Base-by-base conservation (phyloP, 2,797 vertebrate species). In the Hoplostethus mediterraneus region DNA sequence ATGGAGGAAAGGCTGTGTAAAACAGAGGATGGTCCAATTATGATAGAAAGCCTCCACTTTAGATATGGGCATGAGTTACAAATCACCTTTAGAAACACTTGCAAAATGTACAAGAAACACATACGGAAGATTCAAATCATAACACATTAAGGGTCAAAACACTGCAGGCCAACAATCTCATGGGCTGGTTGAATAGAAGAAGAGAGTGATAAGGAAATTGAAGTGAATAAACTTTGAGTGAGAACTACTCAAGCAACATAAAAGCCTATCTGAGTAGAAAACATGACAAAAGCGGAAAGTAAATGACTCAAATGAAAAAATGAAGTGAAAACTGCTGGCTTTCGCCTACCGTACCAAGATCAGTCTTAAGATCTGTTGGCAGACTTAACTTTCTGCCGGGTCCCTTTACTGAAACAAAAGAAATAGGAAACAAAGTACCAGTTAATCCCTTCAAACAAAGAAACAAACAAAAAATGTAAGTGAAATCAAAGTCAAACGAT, bases 361-460 rank as follows among this genome's bases (percentile, higher is more conserved):
- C 96, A 97, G 96, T 95, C 96, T 99, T 98, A 98, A 98, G 97
- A 98, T 98, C 97, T 97, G 97, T 99, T 94, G 97, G 97, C 97
- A 99, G 96, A 97, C 97, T 99, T 98, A 99, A 97, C 95, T 99
- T 98, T 98, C 97, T 98, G 95, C 95, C 93, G 82, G 97, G 97
- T 95, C 97, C 97, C 96, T 98, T 99, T 93, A 99, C 97, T 98
- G 97, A 96, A 98, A 99, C 95, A 96, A 98, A 97, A 96, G 97
- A 95, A 97, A 96, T 97, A 92, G 92, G 93, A 93, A 81, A 95
- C 87, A 94, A 92, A 93, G 88, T 87, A 91, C 84, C 85, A 88
- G 92, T 95, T 95, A 95, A 94, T 95, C 91, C 79, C 81, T 84
- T 90, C 60, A 92, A 92, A 90, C 49, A 54, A 87, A 86, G 83